These are phyloP conservation scores for Pollenia angustigena DNA, from an alignment of 2,888 invertebrate species.

Conservation along the genomic window DNA sequence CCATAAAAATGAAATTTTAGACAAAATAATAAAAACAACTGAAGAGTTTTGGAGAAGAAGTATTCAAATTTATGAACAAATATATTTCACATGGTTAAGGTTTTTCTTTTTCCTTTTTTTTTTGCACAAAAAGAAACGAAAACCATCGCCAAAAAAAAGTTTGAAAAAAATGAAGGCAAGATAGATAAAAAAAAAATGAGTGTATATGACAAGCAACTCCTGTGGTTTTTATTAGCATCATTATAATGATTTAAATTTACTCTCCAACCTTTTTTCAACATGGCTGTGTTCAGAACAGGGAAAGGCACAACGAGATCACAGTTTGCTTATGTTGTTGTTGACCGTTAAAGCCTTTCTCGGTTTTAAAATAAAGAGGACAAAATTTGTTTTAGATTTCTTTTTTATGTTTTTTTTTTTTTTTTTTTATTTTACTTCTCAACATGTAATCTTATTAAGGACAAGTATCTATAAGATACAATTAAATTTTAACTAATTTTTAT, in stretches of 20 bases:
- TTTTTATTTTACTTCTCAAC: constrained; percentile 19
- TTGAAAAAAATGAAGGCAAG: not conserved
- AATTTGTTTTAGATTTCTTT: not conserved
- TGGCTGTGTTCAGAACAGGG: not conserved
- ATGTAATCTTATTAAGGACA: constrained; percentile 48
- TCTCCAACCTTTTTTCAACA: not conserved
- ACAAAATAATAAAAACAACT: constrained; percentile 4
- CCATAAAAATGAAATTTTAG: constrained; percentile 36
- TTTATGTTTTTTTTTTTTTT: constrained; percentile 14
- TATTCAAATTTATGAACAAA: constrained; percentile 62
- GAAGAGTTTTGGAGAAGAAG: constrained; percentile 20
- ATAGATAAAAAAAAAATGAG: constrained; percentile 9
- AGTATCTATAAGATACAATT: constrained; percentile 28
- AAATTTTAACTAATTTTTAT: not conserved
- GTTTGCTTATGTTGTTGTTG: too few relatives aligned
- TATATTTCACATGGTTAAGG: constrained; percentile 43
- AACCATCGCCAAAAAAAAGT: not conserved
- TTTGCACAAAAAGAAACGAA: not conserved
- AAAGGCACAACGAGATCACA: too few relatives aligned
- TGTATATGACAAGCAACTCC: constrained; percentile 57
- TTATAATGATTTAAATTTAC: constrained; percentile 59
- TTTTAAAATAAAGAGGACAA: constrained; percentile 4
- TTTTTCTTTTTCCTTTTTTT: constrained; percentile 15
- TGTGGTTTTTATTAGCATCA: constrained; percentile 61
- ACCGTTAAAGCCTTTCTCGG: too few relatives aligned